Evolutionary conservation across 1,140 invertebrate genomes (phyloP).

Genomic region (Zaprionus lachaisei): DNA sequence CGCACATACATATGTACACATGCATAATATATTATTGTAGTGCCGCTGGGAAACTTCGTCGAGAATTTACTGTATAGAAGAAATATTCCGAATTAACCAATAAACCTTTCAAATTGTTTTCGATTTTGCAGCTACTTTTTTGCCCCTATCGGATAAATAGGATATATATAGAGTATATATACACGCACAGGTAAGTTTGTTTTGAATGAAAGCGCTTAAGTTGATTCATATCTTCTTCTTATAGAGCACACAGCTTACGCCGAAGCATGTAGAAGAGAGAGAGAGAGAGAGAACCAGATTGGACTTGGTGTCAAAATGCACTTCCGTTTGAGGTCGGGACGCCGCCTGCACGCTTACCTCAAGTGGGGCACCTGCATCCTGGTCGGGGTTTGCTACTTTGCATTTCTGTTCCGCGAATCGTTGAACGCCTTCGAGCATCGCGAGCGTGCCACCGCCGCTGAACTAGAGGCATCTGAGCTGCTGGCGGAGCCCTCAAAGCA

Average conservation of each 20-base stretch:
- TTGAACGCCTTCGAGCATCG: slow-evolving; percentile 77
- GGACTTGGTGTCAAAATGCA: slow-evolving; percentile 59
- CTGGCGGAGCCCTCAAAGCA: slow-evolving; percentile 58
- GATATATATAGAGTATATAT: neutral
- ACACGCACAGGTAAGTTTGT: neutral
- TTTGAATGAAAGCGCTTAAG: too few species aligned
- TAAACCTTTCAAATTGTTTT: neutral
- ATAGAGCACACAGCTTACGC: neutral
- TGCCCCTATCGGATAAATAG: neutral
- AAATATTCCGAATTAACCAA: neutral
- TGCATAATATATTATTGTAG: neutral
- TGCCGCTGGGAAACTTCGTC: neutral
- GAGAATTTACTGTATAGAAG: neutral
- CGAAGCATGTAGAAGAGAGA: neutral
- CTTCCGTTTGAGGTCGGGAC: slow-evolving; percentile 69
- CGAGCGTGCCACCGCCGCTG: slow-evolving; percentile 53
- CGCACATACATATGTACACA: neutral
- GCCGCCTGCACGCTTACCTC: slow-evolving; percentile 75
- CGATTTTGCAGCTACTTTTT: neutral
- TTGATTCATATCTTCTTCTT: neutral
- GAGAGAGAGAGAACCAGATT: neutral
- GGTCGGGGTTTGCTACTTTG: slow-evolving; percentile 76
- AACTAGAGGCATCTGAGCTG: slow-evolving; percentile 32
- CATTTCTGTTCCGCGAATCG: slow-evolving; percentile 79
- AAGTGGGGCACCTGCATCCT: slow-evolving; percentile 70